Conservation (phyloP, 2,113 vertebrate genomes). For the Sylvietta virens region DNA sequence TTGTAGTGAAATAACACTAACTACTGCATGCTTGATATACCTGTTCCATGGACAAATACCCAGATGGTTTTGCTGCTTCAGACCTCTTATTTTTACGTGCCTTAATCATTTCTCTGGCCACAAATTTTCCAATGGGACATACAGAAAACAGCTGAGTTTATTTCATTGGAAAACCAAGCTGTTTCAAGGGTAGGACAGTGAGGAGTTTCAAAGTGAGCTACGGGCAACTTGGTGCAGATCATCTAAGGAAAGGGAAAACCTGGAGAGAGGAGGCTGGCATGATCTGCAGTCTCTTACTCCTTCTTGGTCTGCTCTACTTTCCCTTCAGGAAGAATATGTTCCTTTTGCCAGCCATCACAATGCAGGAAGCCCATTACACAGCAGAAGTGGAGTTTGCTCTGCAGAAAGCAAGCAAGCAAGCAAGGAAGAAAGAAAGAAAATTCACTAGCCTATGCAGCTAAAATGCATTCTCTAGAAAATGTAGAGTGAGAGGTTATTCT, state of each 20-base stretch:
- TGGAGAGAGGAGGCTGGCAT: not conserved
- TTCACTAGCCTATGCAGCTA: not conserved
- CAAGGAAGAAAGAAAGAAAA: not conserved
- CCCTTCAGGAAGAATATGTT: not conserved
- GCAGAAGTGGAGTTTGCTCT: not conserved
- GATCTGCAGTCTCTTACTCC: not conserved
- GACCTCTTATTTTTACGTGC: not conserved
- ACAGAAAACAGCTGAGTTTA: not conserved
- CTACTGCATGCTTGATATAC: not conserved
- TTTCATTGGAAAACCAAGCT: not conserved
- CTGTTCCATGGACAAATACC: not conserved
- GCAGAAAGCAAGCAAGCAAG: not conserved
- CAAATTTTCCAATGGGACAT: not conserved
- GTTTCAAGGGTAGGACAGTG: not conserved
- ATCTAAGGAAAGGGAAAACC: not conserved
- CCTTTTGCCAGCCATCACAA: not conserved
- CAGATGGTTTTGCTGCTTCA: not conserved
- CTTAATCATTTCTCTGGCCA: not conserved
- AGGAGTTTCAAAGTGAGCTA: not conserved
- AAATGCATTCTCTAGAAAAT: not conserved
- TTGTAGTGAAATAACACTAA: not conserved
- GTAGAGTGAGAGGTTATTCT: not conserved
- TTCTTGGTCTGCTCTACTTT: not conserved
- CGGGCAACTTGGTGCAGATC: accelerated
- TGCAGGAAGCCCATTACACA: not conserved